phyloP scores from a whole-genome alignment of 2,113 vertebrate genomes.

The Corythoichthys haematopterus region DNA sequence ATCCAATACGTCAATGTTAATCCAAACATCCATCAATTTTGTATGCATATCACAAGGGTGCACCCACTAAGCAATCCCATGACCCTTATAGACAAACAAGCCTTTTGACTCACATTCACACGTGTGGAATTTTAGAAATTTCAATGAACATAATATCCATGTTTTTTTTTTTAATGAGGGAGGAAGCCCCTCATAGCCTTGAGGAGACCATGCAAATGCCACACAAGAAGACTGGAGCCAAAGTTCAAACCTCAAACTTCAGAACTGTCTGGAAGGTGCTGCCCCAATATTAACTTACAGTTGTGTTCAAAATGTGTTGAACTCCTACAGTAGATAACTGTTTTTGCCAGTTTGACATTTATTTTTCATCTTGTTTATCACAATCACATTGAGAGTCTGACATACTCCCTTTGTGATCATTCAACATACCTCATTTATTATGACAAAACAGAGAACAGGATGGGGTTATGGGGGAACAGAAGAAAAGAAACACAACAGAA shows the following conservation, averaged over 20 bases:
- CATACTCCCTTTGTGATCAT: too few species aligned
- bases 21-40: not conserved
- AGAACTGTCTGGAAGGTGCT: not conserved
- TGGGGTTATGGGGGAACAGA: too few species aligned
- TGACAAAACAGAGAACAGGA: too few species aligned
- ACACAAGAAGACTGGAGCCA: not conserved
- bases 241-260: not conserved
- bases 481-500: too few species aligned
- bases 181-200: too few species aligned
- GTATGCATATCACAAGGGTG: not conserved
- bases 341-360: too few species aligned
- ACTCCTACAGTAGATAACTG: too few species aligned
- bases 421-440: too few species aligned
- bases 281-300: not conserved
- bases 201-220: not conserved
- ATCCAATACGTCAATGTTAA: not conserved
- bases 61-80: not conserved
- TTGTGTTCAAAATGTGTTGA: too few species aligned
- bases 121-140: not conserved
- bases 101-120: not conserved
- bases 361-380: too few species aligned
- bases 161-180: not conserved
- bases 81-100: not conserved
- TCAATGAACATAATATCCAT: not conserved
- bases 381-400: too few species aligned